Evolutionary conservation across 1,140 invertebrate species (phyloP), one percentile per base, ranked within the genome.

Genomic region (Heliconius nattereri): DNA sequence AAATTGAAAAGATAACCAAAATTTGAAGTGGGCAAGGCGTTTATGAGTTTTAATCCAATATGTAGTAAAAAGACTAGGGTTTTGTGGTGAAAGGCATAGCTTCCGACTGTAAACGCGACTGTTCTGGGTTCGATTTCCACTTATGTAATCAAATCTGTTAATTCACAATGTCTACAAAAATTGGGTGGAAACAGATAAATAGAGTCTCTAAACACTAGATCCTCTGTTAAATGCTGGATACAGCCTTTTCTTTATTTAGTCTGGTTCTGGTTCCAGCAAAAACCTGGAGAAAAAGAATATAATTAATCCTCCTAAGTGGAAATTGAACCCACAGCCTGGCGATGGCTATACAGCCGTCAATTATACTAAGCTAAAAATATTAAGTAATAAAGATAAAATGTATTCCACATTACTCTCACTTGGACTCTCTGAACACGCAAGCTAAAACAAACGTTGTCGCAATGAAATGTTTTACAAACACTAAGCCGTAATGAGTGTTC

Each of bases 381-480:
- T 20, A 54, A 54, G n/a, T 2, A 54, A 2, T 57, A 57, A n/a
- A 57, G 2, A 57, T 23, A 23, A 57, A 23, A 57, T 57, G 23
- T 23, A 13, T 29, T 29, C 60, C 3, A 66, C 13, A 29, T 66
- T 26, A 16, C 2, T 5, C 11, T 11, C 60, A 29, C 26, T 29
- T 13, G 29, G 11, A 66, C 11, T 16, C 23, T 66, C 26, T 29
- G 16, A 66, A 60, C 81, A 84, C 29, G 80, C 83, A 79, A 32
- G 72, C 84, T 84, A 83, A 85, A 87, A 85, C 85, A 89, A 89
- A 89, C 83, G 80, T 83, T 78, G 82, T 84, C 83, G 83, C 84
- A 90, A 86, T 87, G 86, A 87, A 88, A 89, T 86, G 86, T 86
- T 90, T 87, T 80, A 83, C 86, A 90, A 88, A 86, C 85, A 90